phyloP scores from a whole-genome alignment of 2,113 vertebrate genomes.

The Jacana jacana region DNA sequence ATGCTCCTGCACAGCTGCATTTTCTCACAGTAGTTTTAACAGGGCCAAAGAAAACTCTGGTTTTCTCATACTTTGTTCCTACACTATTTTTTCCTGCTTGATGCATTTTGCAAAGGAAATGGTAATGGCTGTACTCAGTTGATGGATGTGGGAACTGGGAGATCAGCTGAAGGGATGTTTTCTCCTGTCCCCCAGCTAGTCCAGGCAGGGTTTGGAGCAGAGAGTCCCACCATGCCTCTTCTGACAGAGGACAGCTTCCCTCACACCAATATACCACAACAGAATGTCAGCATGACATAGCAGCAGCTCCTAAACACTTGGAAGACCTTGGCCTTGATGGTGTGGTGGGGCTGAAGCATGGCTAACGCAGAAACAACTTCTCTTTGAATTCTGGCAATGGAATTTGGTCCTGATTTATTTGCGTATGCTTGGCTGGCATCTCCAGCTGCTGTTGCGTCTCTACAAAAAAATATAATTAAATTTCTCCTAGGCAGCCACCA shows the following conservation, averaged over 20 bases:
- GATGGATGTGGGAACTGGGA: constrained; percentile 25
- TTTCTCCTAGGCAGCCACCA: constrained; percentile 14
- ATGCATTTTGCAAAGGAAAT: constrained; percentile 27
- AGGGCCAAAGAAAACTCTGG: neutral
- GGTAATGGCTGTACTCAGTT: neutral
- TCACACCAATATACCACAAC: neutral
- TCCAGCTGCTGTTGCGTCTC: neutral
- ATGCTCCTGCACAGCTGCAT: neutral
- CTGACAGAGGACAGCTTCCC: neutral
- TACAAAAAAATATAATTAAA: neutral
- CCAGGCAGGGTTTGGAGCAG: neutral
- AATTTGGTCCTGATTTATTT: neutral
- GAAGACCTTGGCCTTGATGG: neutral
- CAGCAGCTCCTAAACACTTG: neutral
- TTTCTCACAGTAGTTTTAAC: neutral
- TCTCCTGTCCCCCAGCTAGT: neutral
- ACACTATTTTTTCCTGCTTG: neutral
- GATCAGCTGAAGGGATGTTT: constrained; percentile 14
- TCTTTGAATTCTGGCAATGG: neutral
- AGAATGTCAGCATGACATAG: neutral
- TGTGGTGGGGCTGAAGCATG: neutral
- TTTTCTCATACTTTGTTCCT: neutral
- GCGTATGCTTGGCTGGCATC: neutral
- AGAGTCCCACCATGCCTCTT: neutral
- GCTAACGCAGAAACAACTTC: neutral